Conservation (phyloP, 1,140 invertebrate genomes). For the Spodoptera frugiperda region DNA sequence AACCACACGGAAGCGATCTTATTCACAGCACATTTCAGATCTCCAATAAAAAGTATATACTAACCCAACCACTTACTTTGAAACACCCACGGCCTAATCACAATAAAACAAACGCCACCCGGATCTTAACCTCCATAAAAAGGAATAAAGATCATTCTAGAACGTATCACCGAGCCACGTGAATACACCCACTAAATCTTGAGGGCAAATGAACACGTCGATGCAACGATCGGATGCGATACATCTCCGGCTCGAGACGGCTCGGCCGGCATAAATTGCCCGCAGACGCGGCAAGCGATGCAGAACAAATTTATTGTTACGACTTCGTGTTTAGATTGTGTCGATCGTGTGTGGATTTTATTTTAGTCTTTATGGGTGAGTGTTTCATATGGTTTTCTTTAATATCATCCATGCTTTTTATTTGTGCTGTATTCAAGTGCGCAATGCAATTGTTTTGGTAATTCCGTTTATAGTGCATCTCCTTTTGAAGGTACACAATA, state of each 20-base stretch:
- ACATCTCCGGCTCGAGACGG: slow-evolving; percentile 60
- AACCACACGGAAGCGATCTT: no score
- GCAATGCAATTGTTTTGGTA: no score
- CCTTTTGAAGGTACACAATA: no score
- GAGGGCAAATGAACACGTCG: slow-evolving; percentile 65
- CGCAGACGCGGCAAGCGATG: slow-evolving; percentile 61
- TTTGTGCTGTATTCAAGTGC: no score
- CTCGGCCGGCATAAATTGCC: slow-evolving; percentile 64
- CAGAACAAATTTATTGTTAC: slow-evolving; percentile 61
- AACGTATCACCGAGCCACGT: slow-evolving; percentile 50
- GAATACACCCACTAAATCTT: slow-evolving; percentile 55
- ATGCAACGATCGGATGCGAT: slow-evolving; percentile 64
- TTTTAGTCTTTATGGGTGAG: slow-evolving; percentile 10
- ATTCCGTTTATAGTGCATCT: no score
- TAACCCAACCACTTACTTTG: neutral
- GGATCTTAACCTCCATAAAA: slow-evolving; percentile 1
- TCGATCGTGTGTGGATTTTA: slow-evolving; percentile 38
- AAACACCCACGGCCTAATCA: neutral
- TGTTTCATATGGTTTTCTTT: slow-evolving; percentile 4
- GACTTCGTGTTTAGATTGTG: slow-evolving; percentile 49
- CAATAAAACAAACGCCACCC: neutral
- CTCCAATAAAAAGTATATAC: no score
- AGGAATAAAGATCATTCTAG: slow-evolving; percentile 40
- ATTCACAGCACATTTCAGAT: no score
- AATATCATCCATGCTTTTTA: no score